phyloP scores from a whole-genome alignment of 2,888 invertebrate species.

The Pristionchus exspectatus region DNA sequence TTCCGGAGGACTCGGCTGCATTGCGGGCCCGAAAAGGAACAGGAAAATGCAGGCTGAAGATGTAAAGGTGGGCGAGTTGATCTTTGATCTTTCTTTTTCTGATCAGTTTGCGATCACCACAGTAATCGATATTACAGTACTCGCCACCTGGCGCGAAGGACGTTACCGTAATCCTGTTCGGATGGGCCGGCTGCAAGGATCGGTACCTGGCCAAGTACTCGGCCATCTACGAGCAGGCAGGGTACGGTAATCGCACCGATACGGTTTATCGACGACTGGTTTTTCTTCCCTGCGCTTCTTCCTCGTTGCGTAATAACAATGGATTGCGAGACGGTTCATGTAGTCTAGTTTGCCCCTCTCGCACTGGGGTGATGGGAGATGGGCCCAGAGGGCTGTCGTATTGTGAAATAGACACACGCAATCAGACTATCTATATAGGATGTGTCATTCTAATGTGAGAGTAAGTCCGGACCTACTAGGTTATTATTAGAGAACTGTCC shows the following conservation, averaged over 20 bases:
- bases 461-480: too few species aligned
- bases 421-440: too few species aligned
- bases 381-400: neutral
- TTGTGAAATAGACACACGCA: too few species aligned
- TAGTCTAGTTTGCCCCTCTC: neutral
- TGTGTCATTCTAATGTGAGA: neutral
- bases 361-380: neutral
- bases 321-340: neutral
- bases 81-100: neutral
- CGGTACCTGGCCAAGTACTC: constrained; percentile 88
- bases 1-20: constrained; percentile 13
- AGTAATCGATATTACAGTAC: constrained; percentile 46
- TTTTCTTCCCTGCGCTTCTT: neutral
- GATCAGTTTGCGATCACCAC: neutral
- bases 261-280: constrained; percentile 28
- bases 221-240: constrained; percentile 87
- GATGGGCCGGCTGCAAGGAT: constrained; percentile 89
- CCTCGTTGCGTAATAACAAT: neutral
- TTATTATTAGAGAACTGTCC: too few species aligned
- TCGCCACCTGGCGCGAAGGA: constrained; percentile 35
- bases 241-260: constrained; percentile 81
- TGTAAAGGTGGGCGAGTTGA: constrained; percentile 23
- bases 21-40: neutral
- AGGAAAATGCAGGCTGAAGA: constrained; percentile 51
- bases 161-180: constrained; percentile 84